These are phyloP conservation scores for Cheilosia pagana DNA, from an alignment of 2,888 invertebrate genomes.

Conservation along the genomic window DNA sequence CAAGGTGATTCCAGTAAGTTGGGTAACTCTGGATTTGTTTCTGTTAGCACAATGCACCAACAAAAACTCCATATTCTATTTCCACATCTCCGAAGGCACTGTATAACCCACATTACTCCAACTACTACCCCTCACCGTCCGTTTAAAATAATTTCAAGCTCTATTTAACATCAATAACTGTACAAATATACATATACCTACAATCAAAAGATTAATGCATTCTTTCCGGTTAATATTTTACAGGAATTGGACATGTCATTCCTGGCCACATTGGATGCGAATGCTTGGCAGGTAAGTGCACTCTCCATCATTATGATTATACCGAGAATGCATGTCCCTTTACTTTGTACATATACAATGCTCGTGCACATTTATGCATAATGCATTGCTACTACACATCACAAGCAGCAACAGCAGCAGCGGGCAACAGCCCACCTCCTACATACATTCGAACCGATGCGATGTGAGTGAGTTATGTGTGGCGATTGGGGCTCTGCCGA, in stretches of 20 bases:
- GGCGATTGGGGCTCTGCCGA: conserved; percentile 5
- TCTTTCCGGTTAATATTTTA: conserved; percentile 67
- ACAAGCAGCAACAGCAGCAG: background rate
- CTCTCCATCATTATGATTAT: conserved; percentile 30
- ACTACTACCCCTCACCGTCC: no score
- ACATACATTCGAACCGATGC: background rate
- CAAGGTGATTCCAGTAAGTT: no score
- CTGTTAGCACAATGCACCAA: no score
- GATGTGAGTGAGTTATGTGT: conserved; percentile 41
- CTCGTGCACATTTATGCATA: conserved; percentile 58
- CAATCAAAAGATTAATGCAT: conserved; percentile 35
- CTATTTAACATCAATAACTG: conserved; percentile 1
- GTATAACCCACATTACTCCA: no score
- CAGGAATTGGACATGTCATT: conserved; percentile 84
- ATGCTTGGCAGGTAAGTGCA: conserved; percentile 84
- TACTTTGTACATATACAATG: background rate
- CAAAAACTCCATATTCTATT: no score
- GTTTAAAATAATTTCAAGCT: background rate
- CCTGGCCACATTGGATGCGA: conserved; percentile 84
- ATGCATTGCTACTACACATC: conserved; percentile 31
- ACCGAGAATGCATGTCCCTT: conserved; percentile 26
- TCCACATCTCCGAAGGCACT: no score
- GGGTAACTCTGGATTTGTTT: no score
- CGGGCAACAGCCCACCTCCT: background rate
- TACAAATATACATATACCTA: background rate